Evolutionary conservation across 2,888 invertebrate species (phyloP).

Genomic region (Pseudococcus jackbeardsleyi): DNA sequence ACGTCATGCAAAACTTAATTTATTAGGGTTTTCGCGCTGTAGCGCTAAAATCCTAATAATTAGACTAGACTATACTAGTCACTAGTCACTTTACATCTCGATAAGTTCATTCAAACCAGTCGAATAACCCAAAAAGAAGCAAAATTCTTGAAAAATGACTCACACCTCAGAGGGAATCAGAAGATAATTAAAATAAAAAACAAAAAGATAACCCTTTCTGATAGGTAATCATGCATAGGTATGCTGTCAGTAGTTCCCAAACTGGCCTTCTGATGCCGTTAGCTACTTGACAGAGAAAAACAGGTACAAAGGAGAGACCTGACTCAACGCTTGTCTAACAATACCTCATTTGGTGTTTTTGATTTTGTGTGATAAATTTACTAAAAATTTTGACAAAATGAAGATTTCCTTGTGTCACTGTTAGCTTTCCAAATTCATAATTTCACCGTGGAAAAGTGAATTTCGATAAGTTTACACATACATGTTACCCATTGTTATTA

Average conservation of each 20-base stretch:
- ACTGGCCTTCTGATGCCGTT: background rate
- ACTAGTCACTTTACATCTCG: too few relatives aligned
- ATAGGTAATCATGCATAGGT: background rate
- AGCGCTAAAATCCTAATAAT: too few relatives aligned
- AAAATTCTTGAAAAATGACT: too few relatives aligned
- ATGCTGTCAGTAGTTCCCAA: background rate
- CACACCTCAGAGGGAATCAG: too few relatives aligned
- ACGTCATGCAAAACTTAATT: too few relatives aligned
- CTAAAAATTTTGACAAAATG: background rate
- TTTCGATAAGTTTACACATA: background rate
- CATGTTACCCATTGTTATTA: constrained; percentile 2
- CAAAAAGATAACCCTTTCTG: too few relatives aligned
- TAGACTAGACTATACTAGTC: too few relatives aligned
- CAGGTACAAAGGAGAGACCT: constrained; percentile 26
- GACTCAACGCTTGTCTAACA: constrained; percentile 16
- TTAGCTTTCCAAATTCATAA: too few relatives aligned
- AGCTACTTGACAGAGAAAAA: background rate
- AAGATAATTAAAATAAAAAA: too few relatives aligned
- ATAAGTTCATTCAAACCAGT: too few relatives aligned
- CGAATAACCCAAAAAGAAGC: too few relatives aligned
- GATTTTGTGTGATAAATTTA: constrained; percentile 42
- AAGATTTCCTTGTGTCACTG: background rate
- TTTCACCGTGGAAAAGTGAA: background rate
- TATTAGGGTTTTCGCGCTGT: too few relatives aligned
- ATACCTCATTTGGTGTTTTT: constrained; percentile 48